Base-by-base conservation (phyloP, 1,140 invertebrate genomes). In the Mycetomoellerius zeteki region DNA sequence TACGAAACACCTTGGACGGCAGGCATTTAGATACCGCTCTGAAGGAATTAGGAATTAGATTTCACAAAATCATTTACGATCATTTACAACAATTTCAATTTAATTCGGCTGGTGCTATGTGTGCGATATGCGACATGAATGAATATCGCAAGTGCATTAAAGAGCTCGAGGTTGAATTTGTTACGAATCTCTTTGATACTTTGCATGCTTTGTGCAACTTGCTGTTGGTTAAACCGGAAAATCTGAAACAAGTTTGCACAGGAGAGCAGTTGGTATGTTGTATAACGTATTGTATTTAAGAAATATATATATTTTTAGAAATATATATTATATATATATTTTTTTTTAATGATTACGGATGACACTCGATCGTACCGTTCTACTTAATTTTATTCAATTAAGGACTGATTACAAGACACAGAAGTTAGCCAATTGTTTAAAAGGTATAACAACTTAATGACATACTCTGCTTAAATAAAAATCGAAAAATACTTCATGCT, bases 51-150 rank as follows among this genome's bases (percentile, higher is more conserved):
- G 99, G 99, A 0, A 97, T 98, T 27, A 96, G 98, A 69, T 97
- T 99, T 87, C 99, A 99, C 95, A 96, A 98, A 82, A 97, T 99
- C n/a, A 98, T 99, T 76, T 99, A 99, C 92, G 99, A 99, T 91
- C 99, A 99, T 95, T 96, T 99, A 58, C 97, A 98, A 89, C 98
- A 98, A 91, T 99, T 98, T 96, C 98, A 99, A 92, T 99, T 99
- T 93, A 99, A 99, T 95, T 98, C 98, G 24, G 97, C 98, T 84
- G 99, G 99, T 80, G 99, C 99, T 3, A 99, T 99, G 98, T 97
- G 99, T 94, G 98, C 98, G 2, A 99, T 99, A 87, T 99, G 98
- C 96, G 99, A 99, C 96, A 98, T 99, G 75, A 99, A 99, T 93
- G 99, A 99, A 94, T 98, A 98, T 94, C 96, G 99, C 47, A 98